Evolutionary conservation across 1,140 invertebrate genomes (phyloP).

Genomic region (Formica exsecta): DNA sequence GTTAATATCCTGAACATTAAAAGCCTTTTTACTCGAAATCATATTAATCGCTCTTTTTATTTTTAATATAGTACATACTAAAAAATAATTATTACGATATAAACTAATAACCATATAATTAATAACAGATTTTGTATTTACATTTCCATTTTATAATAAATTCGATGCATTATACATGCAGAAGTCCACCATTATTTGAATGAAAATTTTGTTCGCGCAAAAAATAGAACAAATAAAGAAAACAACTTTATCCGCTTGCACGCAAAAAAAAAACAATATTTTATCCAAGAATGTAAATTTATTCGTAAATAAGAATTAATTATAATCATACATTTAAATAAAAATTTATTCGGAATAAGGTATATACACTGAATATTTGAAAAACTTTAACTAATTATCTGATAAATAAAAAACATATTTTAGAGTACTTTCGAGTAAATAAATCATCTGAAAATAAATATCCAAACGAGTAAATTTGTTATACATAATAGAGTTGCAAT

Average conservation of each 20-base stretch:
- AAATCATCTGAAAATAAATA: constrained; percentile 9
- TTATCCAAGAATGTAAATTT: constrained; percentile 21
- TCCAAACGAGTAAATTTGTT: background rate
- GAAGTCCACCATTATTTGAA: constrained; percentile 23
- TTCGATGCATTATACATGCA: constrained; percentile 19
- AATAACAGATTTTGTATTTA: background rate
- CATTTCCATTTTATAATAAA: constrained; percentile 28
- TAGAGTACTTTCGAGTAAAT: background rate
- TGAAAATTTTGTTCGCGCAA: constrained; percentile 34
- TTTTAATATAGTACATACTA: background rate
- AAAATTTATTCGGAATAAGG: constrained; percentile 35
- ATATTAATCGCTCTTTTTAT: background rate
- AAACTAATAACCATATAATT: background rate
- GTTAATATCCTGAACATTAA: background rate
- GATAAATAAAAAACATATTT: constrained; percentile 26
- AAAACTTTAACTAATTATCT: constrained; percentile 14
- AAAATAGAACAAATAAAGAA: constrained; percentile 38
- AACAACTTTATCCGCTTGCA: background rate
- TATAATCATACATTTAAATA: constrained; percentile 18
- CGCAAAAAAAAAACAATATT: background rate
- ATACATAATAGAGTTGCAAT: background rate
- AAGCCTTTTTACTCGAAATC: background rate
- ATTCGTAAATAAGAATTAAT: constrained; percentile 26
- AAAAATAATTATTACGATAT: constrained; percentile 19
- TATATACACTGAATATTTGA: constrained; percentile 16